Evolutionary conservation across 37 sponge, comb jelly and placozoan species (phyloP).

Genomic region (Bolinopsis microptera): DNA sequence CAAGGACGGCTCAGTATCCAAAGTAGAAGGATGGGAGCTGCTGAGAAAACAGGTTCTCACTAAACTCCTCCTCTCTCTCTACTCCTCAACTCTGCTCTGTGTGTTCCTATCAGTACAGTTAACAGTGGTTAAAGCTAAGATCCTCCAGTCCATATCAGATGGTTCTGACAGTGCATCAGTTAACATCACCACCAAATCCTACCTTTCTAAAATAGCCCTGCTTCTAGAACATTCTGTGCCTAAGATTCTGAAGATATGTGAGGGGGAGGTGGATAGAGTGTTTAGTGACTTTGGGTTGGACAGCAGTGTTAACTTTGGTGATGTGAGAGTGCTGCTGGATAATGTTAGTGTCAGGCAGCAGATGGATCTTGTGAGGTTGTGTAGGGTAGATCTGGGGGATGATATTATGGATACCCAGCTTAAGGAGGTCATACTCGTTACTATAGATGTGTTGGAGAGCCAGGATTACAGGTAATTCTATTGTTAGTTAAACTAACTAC

Average conservation of each 20-base stretch:
- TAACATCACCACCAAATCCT: background rate
- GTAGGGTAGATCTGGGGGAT: background rate
- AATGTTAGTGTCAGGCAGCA: background rate
- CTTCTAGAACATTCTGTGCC: background rate
- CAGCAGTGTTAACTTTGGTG: background rate
- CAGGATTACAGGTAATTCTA: slow-evolving; percentile 32
- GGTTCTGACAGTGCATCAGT: background rate
- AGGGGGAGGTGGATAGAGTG: slow-evolving; percentile 14
- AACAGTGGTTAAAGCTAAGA: slow-evolving; percentile 24
- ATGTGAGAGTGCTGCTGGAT: background rate
- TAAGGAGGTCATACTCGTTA: background rate
- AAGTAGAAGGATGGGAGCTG: background rate
- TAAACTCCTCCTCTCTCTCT: background rate
- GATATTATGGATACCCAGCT: background rate
- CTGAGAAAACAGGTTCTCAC: background rate
- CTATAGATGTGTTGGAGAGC: slow-evolving; percentile 31
- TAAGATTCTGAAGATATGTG: background rate
- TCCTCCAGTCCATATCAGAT: background rate
- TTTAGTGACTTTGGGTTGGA: background rate
- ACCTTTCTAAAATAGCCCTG: background rate
- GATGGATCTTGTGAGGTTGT: background rate
- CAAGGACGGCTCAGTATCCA: background rate
- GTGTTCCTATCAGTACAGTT: background rate
- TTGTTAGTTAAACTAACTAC: no score
- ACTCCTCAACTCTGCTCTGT: slow-evolving; percentile 21